Conservation (phyloP, 1,140 invertebrate genomes). For the Scaptomyza pallida region DNA sequence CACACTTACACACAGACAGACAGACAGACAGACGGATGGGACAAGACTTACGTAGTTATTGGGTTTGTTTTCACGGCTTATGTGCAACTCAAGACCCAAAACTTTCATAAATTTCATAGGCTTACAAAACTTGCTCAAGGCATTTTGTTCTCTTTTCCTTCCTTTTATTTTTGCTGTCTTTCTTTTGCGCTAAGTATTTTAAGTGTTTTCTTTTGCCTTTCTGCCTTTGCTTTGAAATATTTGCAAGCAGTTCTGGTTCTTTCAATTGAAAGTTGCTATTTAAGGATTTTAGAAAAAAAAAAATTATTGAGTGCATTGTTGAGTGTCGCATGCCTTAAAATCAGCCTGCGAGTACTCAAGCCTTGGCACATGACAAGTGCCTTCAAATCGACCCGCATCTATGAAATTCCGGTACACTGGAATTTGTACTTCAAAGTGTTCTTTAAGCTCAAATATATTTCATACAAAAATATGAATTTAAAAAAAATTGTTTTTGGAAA, state of each 20-base stretch:
- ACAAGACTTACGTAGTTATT: slow-evolving; percentile 44
- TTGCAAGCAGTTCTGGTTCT: slow-evolving; percentile 25
- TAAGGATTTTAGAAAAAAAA: slow-evolving; percentile 24
- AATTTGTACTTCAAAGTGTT: neutral
- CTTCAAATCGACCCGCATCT: slow-evolving; percentile 12
- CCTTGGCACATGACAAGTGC: neutral
- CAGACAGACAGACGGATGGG: too few species aligned
- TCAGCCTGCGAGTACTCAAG: neutral
- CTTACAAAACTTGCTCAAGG: slow-evolving; percentile 52
- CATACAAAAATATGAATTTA: too few species aligned
- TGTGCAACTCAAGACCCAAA: slow-evolving; percentile 61
- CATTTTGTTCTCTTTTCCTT: too few species aligned
- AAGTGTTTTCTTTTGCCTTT: slow-evolving; percentile 52
- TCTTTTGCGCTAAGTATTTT: slow-evolving; percentile 58
- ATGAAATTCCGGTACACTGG: slow-evolving; percentile 1
- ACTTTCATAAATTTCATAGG: slow-evolving; percentile 75
- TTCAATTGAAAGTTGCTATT: slow-evolving; percentile 60
- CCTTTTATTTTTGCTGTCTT: neutral
- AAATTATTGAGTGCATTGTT: slow-evolving; percentile 51
- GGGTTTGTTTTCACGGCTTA: slow-evolving; percentile 76
- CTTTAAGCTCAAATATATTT: neutral
- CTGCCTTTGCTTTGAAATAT: slow-evolving; percentile 61
- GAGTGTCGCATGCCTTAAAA: slow-evolving; percentile 18
- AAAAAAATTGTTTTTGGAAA: too few species aligned
- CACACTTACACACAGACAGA: slow-evolving; percentile 6